Conservation (phyloP, 2,113 vertebrate species). For the Planiliza haematocheilus region DNA sequence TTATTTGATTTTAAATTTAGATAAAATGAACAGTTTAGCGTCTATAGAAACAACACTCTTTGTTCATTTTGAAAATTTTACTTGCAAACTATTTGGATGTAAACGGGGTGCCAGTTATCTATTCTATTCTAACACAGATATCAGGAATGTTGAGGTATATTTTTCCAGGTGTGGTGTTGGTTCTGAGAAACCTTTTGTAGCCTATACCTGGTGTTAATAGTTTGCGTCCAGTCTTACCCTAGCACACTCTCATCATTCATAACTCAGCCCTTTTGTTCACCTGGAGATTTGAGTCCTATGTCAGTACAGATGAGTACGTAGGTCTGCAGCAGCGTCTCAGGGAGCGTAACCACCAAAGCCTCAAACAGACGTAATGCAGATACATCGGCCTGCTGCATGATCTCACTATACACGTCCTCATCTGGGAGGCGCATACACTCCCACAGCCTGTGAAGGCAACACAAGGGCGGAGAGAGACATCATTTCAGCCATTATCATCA, state of each 20-base stretch:
- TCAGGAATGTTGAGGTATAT: no score
- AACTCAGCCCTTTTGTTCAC: conserved; percentile 39
- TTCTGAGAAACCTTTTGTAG: no score
- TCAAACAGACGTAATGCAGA: conserved; percentile 86
- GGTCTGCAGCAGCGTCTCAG: conserved; percentile 86
- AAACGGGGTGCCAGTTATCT: no score
- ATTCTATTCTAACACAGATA: no score
- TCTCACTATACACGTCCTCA: conserved; percentile 41
- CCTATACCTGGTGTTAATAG: no score
- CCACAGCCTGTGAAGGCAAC: conserved; percentile 81
- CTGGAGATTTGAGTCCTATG: conserved; percentile 77
- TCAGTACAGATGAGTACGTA: conserved; percentile 83
- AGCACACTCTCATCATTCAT: background rate
- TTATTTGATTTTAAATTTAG: no score
- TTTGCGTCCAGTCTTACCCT: no score
- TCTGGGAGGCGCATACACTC: conserved; percentile 64
- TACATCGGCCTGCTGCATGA: conserved; percentile 84
- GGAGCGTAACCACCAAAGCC: conserved; percentile 86
- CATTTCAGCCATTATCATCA: background rate
- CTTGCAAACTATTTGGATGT: no score
- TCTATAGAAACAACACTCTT: no score
- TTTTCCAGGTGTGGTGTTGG: no score
- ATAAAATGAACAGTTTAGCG: no score
- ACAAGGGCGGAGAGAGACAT: background rate
- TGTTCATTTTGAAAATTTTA: no score